Percentiles rank a stretch among this genome's conserved stretches.
Evolutionary conservation across 1,140 invertebrate species (phyloP).

Genomic region (Tetramorium simillimum): DNA sequence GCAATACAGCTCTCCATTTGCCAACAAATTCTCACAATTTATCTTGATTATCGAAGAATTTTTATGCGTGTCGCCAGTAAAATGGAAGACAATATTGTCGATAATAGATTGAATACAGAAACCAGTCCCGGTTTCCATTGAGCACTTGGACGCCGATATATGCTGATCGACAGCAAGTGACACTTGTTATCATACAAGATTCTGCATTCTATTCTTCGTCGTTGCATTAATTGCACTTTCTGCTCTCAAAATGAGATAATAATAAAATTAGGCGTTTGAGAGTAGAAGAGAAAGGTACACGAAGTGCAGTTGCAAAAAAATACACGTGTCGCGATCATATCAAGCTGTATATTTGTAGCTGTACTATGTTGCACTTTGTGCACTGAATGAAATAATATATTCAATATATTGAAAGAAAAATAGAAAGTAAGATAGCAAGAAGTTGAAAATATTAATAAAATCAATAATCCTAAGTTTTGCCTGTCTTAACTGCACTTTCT

Average conservation of each 20-base stretch:
- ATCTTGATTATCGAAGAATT: slow-evolving; percentile 81
- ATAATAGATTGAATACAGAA: slow-evolving; percentile 58
- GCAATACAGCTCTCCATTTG: slow-evolving; percentile 86
- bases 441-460: not conserved
- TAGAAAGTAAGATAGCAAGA: not conserved
- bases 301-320: not conserved
- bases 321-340: not conserved
- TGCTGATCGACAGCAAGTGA: not conserved
- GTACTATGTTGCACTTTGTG: not conserved
- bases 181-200: not conserved
- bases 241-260: not conserved
- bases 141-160: not conserved
- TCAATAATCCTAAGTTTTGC: not conserved
- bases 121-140: slow-evolving; percentile 59
- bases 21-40: slow-evolving; percentile 83
- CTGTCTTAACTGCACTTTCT: not conserved
- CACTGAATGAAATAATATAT: not conserved
- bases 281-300: not conserved
- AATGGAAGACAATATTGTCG: slow-evolving; percentile 64
- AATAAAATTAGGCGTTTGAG: not conserved
- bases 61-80: slow-evolving; percentile 62
- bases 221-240: not conserved
- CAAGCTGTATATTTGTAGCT: not conserved
- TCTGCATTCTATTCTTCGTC: not conserved
- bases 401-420: not conserved